A percentile compares a stretch with the other conserved stretches of the same genome.
Evolutionary conservation across 2,797 vertebrate genomes (phyloP).

Genomic region (Triplophysa bombifrons): DNA sequence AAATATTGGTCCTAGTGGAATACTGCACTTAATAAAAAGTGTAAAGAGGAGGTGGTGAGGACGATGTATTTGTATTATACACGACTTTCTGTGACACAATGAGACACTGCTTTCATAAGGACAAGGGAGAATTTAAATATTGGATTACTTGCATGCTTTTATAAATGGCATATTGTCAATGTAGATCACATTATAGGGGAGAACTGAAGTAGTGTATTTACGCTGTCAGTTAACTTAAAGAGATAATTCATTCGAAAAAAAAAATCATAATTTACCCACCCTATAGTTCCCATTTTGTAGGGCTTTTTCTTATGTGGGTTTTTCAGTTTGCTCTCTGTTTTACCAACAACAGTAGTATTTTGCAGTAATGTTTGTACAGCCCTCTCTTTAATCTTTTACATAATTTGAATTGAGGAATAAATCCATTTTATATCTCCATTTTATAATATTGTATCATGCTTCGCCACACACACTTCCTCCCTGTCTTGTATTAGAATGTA

Average conservation of each 20-base stretch:
- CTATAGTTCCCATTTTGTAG: conserved; percentile 4
- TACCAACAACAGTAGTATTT: background rate
- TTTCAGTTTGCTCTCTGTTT: background rate
- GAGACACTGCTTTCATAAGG: conserved; percentile 41
- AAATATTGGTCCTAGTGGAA: conserved; percentile 65
- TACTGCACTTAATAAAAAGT: conserved; percentile 51
- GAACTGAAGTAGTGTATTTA: conserved; percentile 1
- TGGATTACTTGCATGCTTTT: conserved; percentile 17
- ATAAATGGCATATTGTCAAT: conserved; percentile 24
- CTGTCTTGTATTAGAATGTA: background rate
- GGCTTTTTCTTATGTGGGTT: background rate
- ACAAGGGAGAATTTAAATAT: conserved; percentile 32
- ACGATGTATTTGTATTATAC: conserved; percentile 47
- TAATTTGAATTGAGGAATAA: background rate
- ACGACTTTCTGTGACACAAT: conserved; percentile 47
- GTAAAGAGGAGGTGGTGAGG: conserved; percentile 33
- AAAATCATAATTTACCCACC: conserved; percentile 32
- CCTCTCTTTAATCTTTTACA: background rate
- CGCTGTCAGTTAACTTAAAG: conserved; percentile 22
- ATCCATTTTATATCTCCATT: background rate
- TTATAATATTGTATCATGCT: background rate
- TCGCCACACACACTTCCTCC: background rate
- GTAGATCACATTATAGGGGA: conserved; percentile 35
- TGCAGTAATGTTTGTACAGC: background rate
- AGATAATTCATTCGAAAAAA: background rate